Base-by-base conservation (phyloP, 2,888 invertebrate species). In the Pteria penguin region DNA sequence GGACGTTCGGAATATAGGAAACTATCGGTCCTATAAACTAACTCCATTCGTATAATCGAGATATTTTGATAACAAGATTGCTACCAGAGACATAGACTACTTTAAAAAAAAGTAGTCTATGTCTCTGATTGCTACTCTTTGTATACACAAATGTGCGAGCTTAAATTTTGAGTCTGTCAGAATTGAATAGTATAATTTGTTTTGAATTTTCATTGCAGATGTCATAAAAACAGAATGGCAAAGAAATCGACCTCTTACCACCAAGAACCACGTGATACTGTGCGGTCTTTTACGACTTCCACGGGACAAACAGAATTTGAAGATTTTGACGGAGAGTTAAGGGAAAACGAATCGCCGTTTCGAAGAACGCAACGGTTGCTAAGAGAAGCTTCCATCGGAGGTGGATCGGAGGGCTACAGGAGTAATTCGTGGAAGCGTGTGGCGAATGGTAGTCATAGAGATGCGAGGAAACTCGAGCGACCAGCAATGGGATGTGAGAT, bases 401-500 rank as follows among this genome's bases (percentile, higher is more conserved):
- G 68, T 57, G 68, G 68, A 11, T 55, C 55, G 4, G 68, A 68
- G 4, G 24, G 55, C 22, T 55, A 55, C 2, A 26, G 57, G 24
- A 66, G 52, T 5, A 60, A 60, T 29, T 60, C 60, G 4, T 60
- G 60, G 60, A 45, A 52, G 18, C 55, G 57, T 22, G 31, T 31
- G n/a, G 24, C 29, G 14, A 68, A 27, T 5, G 68, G 68, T 5
- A 32, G 52, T 26, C 31, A 29, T n/a, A 18, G 68, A 8, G 68
- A 68, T 8, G 68, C 57, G 14, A 29, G 68, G 2, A 29, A 55
- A 18, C 22, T 55, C n/a, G 68, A 68, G 24, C 29, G 57, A 18
- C 68, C 68, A 29, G 68, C 33, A 26, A 68, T 68, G 68, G 68
- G 68, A 3, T 68, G 68, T 57, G 75, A 75, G 52, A 65, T 75